A percentile compares a stretch with the other conserved stretches of the same genome.
Conservation (phyloP, 2,888 invertebrate species). For the Arctia plantaginis region DNA sequence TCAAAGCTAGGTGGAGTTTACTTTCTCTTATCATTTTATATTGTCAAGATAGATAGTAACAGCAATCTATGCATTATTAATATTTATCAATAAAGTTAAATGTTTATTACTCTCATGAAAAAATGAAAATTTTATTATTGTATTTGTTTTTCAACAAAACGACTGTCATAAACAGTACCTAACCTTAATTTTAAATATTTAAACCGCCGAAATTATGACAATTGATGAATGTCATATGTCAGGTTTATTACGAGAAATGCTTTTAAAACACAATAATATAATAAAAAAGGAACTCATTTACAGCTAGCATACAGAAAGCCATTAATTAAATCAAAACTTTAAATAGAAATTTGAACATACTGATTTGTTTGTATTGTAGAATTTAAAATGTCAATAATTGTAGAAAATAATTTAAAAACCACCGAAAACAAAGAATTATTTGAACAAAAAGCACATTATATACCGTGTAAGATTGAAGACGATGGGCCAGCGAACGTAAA, state of each 20-base stretch:
- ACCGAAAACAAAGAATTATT: slow-evolving; percentile 69
- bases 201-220: background rate
- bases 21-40: background rate
- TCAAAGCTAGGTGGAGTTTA: too few relatives aligned
- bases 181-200: background rate
- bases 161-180: background rate
- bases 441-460: slow-evolving; percentile 86
- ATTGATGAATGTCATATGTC: too few relatives aligned
- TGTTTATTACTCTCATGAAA: background rate
- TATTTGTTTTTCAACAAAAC: background rate
- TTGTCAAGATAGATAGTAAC: too few relatives aligned
- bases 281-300: too few relatives aligned
- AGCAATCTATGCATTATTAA: too few relatives aligned
- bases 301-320: too few relatives aligned
- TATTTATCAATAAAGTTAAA: background rate
- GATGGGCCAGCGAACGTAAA: slow-evolving; percentile 90
- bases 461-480: slow-evolving; percentile 90
- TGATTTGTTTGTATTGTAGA: background rate
- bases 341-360: too few relatives aligned
- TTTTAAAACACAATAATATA: too few relatives aligned
- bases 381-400: slow-evolving; percentile 83
- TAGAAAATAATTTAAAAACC: slow-evolving; percentile 87
- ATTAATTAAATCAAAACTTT: too few relatives aligned
- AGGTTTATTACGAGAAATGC: too few relatives aligned
- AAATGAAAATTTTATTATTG: background rate